Evolutionary conservation across 2,113 vertebrate genomes (phyloP).

Genomic region (Polypterus senegalus): DNA sequence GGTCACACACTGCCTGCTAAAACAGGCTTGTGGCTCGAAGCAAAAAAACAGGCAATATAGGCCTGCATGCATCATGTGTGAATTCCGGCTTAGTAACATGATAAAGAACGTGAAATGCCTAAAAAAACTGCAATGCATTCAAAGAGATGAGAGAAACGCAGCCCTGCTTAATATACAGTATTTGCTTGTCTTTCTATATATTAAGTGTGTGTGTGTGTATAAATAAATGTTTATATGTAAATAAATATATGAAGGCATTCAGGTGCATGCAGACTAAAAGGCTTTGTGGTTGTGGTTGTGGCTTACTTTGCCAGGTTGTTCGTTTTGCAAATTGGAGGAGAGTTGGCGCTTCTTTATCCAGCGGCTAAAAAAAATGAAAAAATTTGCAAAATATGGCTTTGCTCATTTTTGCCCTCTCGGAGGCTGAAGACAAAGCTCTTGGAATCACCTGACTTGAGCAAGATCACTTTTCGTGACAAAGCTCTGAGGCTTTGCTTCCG

Average conservation of each 20-base stretch:
- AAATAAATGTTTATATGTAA: conserved; percentile 23
- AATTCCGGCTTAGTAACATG: background rate
- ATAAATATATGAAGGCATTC: conserved; percentile 36
- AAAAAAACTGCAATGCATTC: too few relatives aligned
- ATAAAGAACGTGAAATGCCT: too few relatives aligned
- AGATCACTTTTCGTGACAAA: conserved; percentile 38
- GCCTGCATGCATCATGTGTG: background rate
- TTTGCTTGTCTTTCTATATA: too few relatives aligned
- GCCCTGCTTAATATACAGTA: too few relatives aligned
- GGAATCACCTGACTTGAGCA: conserved; percentile 28
- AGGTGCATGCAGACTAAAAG: conserved; percentile 54
- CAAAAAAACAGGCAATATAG: background rate
- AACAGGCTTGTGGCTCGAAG: background rate
- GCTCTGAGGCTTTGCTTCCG: conserved; percentile 38
- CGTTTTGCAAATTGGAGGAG: conserved; percentile 44
- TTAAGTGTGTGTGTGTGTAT: too few relatives aligned
- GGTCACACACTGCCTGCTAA: conserved; percentile 9
- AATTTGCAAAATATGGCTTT: too few relatives aligned
- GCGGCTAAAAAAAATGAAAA: too few relatives aligned
- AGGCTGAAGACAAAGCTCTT: too few relatives aligned
- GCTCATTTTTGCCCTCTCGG: too few relatives aligned
- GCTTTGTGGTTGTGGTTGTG: conserved; percentile 57
- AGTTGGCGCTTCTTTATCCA: conserved; percentile 36
- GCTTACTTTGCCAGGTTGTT: conserved; percentile 26
- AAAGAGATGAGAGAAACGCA: too few relatives aligned